These are phyloP conservation scores for Hirtodrosophila confusa DNA, from an alignment of 2,888 invertebrate species.

Conservation along the genomic window DNA sequence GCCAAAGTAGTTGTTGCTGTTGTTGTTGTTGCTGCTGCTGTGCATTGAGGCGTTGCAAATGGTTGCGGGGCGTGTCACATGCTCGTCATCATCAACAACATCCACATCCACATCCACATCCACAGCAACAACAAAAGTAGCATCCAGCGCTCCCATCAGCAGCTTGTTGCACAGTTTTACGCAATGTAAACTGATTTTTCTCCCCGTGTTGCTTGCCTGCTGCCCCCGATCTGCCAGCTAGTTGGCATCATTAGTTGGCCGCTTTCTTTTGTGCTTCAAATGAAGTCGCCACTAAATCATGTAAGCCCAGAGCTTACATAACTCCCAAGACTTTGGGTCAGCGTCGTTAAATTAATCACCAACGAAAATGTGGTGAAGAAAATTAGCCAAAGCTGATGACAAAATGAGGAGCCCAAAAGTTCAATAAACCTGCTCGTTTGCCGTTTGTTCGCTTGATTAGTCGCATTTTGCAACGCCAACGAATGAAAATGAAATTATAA, in stretches of 20 bases:
- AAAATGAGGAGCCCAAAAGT: slow-evolving; percentile 48
- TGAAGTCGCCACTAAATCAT: slow-evolving; percentile 57
- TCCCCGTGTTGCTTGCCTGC: too few relatives aligned
- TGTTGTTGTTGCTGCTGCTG: slow-evolving; percentile 42
- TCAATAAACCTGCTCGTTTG: slow-evolving; percentile 58
- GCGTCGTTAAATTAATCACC: slow-evolving; percentile 70
- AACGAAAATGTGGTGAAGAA: slow-evolving; percentile 28
- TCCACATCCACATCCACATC: slow-evolving; percentile 21
- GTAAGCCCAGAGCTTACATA: slow-evolving; percentile 60
- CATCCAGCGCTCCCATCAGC: slow-evolving; percentile 55
- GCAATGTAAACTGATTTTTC: slow-evolving; percentile 54
- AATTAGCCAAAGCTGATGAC: slow-evolving; percentile 57
- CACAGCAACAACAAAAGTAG: slow-evolving; percentile 19
- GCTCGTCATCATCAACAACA: slow-evolving; percentile 64
- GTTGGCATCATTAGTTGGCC: slow-evolving; percentile 62
- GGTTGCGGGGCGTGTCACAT: slow-evolving; percentile 74
- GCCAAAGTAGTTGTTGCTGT: slow-evolving; percentile 38
- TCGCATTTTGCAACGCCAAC: slow-evolving; percentile 56
- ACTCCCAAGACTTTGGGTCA: slow-evolving; percentile 62
- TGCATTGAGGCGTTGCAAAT: slow-evolving; percentile 79
- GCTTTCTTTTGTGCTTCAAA: slow-evolving; percentile 69
- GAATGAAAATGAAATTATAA: slow-evolving; percentile 77
- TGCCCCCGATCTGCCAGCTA: slow-evolving; percentile 28
- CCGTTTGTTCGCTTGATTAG: slow-evolving; percentile 36
- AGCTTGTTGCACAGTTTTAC: slow-evolving; percentile 65